These are phyloP conservation scores for Zophobas morio DNA, from an alignment of 1,140 invertebrate genomes.

Conservation along the genomic window DNA sequence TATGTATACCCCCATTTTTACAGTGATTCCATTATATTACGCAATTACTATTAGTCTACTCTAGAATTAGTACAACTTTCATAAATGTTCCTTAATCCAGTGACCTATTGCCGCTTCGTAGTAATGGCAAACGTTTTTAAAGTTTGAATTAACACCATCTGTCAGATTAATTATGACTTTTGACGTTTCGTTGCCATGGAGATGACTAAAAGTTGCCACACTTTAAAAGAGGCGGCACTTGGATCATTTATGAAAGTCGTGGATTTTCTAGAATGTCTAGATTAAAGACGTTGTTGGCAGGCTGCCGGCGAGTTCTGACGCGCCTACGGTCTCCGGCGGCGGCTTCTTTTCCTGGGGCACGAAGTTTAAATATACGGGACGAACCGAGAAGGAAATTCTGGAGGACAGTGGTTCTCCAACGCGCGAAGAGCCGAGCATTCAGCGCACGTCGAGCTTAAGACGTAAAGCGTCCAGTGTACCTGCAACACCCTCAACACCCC, in stretches of 20 bases:
- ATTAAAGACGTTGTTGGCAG: constrained; percentile 69
- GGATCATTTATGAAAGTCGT: not conserved
- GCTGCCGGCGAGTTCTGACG: constrained; percentile 88
- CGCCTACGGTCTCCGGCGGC: constrained; percentile 90
- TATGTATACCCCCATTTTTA: constrained; percentile 72
- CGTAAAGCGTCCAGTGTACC: constrained; percentile 88
- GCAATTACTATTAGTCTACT: too few relatives aligned
- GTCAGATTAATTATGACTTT: too few relatives aligned
- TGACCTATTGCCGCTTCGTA: too few relatives aligned
- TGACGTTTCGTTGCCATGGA: too few relatives aligned
- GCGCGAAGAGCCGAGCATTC: constrained; percentile 74
- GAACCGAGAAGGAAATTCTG: constrained; percentile 90
- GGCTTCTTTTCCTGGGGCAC: constrained; percentile 95
- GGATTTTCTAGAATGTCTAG: not conserved
- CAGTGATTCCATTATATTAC: too few relatives aligned
- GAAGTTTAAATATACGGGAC: constrained; percentile 92
- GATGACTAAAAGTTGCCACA: too few relatives aligned
- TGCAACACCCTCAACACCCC: constrained; percentile 86
- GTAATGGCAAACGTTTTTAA: too few relatives aligned
- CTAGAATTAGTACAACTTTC: too few relatives aligned
- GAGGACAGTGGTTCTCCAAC: constrained; percentile 76
- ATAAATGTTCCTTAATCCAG: too few relatives aligned
- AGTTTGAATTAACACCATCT: too few relatives aligned
- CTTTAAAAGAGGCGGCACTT: too few relatives aligned
- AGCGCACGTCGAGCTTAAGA: constrained; percentile 75